These are phyloP conservation scores for Apostichopus leukothele DNA, from an alignment of 53 echinoderm and acorn worm genomes.

Conservation along the genomic window DNA sequence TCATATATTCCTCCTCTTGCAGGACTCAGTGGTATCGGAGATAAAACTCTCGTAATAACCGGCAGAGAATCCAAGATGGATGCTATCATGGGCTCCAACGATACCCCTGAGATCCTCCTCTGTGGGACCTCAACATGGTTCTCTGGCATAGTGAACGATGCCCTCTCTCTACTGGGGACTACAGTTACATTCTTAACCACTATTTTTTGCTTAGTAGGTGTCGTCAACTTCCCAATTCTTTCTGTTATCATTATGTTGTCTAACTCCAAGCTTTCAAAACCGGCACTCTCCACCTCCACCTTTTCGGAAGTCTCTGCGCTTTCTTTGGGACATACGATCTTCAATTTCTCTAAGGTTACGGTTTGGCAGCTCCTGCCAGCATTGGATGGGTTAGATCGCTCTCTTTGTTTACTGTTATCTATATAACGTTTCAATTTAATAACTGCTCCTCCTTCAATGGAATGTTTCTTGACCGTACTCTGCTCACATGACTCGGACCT, in stretches of 20 bases:
- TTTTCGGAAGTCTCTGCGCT: background rate
- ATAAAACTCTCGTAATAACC: slow-evolving; percentile 5
- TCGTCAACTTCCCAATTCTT: background rate
- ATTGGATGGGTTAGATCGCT: background rate
- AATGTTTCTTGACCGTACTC: background rate
- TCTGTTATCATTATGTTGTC: background rate
- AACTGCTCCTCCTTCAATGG: background rate
- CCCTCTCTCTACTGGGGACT: background rate
- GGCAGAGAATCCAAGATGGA: slow-evolving; percentile 34
- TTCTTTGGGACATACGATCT: background rate
- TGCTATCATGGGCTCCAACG: slow-evolving; percentile 17
- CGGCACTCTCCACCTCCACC: background rate
- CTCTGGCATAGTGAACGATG: background rate
- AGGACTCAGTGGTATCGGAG: slow-evolving; percentile 35
- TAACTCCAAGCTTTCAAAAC: background rate
- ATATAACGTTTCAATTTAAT: background rate
- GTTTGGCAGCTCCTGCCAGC: background rate
- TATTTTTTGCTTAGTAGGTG: background rate
- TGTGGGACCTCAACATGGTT: background rate
- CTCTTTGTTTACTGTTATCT: background rate
- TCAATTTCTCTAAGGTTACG: background rate
- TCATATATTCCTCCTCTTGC: background rate
- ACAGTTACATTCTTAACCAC: background rate
- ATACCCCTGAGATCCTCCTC: background rate
- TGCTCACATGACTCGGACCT: background rate